Evolutionary conservation across 2,888 invertebrate species (phyloP), one percentile per base, ranked within the genome.

Genomic region (Amorpha juglandis): DNA sequence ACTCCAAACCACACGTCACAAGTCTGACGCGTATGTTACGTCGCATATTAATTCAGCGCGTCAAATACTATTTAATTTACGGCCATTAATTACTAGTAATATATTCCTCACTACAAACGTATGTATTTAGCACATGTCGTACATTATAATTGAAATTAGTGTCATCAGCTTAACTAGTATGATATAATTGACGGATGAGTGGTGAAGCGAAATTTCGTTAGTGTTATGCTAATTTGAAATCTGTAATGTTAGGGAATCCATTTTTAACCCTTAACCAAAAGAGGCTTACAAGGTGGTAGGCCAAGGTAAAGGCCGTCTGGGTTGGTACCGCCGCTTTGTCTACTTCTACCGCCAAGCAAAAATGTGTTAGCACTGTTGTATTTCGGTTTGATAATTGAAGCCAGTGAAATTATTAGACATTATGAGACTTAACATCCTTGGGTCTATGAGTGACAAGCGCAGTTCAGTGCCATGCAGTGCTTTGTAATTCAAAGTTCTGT

Each of bases 41-140:
- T 50, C 38, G 48, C 33, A 65, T 65, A 65, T 65, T 58, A 65
- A 65, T 65, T 35, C 65, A 16, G 35, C 45, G 33, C 50, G 35
- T 48, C 48, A 58, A 45, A 58, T 42, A 42, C 55, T 47, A 45
- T 19, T 55, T 65, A 65, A 65, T 65, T 65, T 62, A 48, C 58
- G 65, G 48, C 27, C 14, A 48, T 58, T 65, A 58, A 58, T 58
- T 42, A 58, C 58, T 19, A 42, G 38, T 58, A 42, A 58, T 58
- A 12, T 58, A 58, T 52, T 27, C 52, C 27, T 14, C 19, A 9
- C 50, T 38, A 58, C 58, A 42, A 11, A 38, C 42, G n/a, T n/a
- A n/a, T n/a, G n/a, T 42, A 19, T 58, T 58, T 38, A 21, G 38
- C 58, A 38, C 16, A 8, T 58, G 12, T 12, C 11, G 58, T 38